Evolutionary conservation across 64 coral and sea anemone species (phyloP), one percentile per base, ranked within the genome.

Genomic region (Montipora capricornis): DNA sequence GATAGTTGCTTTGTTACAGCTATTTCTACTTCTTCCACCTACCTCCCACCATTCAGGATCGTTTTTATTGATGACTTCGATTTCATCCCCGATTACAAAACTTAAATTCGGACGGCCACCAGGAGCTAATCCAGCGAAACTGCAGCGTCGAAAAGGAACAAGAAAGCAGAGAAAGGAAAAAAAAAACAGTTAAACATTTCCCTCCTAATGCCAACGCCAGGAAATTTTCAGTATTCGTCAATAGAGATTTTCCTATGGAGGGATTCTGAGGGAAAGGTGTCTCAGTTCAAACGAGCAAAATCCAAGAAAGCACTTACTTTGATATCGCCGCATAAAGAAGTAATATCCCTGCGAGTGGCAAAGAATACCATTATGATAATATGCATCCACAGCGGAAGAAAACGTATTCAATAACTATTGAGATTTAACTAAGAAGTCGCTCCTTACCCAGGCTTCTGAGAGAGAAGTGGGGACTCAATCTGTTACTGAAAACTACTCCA

Each of bases 11-110:
- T 37, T 37, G 37, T 37, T 37, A 37, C 37, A 37, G 37, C 37
- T 37, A 37, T 37, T 37, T 37, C 37, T 37, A 37, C 37, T 45
- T 75, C 3, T 3, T 47, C 22, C 2, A 73, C 94, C 50, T 68
- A 95, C 94, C 90, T 95, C 94, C 94, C 94, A 95, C 94, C 90
- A 95, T 55, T 95, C 94, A 15, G 94, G 94, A 67, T 95, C 94
- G 53, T 61, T 52, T 29, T 75, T 77, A 8, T 89, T 87, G 17
- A 95, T 58, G 0, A 95, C 84, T 75, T 95, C 93, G n/a, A 95
- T 76, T 78, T 95, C 94, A 70, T 95, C 94, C 75, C 94, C 94
- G 5, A 80, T 60, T 20, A 80, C 89, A 81, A 95, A 86, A 22
- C 69, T 81, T n/a, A 95, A 79, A 87, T 78, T 91, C 5, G 81